These are phyloP conservation scores for Cynodonichthys magdalenae DNA, from an alignment of 2,797 vertebrate genomes.

Conservation along the genomic window DNA sequence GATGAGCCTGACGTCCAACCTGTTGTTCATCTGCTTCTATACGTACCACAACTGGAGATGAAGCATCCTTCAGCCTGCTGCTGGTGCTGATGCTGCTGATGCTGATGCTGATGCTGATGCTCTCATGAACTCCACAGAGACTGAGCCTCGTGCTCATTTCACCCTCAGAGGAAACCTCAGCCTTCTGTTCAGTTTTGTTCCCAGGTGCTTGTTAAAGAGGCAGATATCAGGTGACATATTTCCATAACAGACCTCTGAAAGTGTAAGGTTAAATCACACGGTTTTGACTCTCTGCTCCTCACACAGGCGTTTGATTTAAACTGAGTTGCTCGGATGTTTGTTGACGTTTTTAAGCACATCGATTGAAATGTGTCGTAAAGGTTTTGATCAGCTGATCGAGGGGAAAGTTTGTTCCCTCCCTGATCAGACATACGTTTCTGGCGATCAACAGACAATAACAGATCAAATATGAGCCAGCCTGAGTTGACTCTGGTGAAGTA, in stretches of 20 bases:
- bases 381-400: too few relatives aligned
- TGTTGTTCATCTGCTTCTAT: constrained; percentile 85
- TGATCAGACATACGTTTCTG: constrained; percentile 4
- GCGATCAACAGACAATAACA: neutral
- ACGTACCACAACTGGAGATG: constrained; percentile 84
- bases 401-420: constrained; percentile 1
- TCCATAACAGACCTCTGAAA: constrained; percentile 17
- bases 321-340: constrained; percentile 17
- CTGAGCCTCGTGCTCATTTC: too few relatives aligned
- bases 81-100: too few relatives aligned
- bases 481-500: neutral
- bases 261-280: neutral
- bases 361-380: constrained; percentile 48
- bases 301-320: constrained; percentile 17
- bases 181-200: constrained; percentile 18
- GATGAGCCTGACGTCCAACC: constrained; percentile 86
- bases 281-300: too few relatives aligned
- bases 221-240: constrained; percentile 9
- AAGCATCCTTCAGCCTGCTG: constrained; percentile 18
- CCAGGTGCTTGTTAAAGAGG: constrained; percentile 17
- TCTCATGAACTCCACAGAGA: neutral
- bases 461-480: constrained; percentile 5
- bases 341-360: constrained; percentile 17
- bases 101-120: too few relatives aligned
- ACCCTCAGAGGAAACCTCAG: constrained; percentile 8